phyloP scores from a whole-genome alignment of 2,113 vertebrate species.

The Tachuris rubrigastra region DNA sequence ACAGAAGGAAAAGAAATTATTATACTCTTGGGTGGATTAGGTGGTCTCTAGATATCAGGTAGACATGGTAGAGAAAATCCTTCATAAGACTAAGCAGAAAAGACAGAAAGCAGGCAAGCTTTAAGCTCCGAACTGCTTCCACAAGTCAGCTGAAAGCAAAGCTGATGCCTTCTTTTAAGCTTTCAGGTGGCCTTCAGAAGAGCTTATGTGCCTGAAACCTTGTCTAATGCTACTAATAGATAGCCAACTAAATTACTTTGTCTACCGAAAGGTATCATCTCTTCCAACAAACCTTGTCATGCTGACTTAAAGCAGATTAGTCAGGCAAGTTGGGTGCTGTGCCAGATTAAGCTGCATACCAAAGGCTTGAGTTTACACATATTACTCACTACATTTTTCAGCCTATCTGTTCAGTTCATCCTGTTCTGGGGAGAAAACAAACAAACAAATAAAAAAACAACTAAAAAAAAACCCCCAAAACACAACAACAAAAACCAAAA shows the following conservation, averaged over 20 bases:
- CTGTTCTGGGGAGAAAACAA: background rate
- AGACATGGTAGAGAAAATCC: background rate
- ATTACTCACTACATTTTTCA: conserved; percentile 33
- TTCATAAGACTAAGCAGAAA: background rate
- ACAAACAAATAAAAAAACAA: too few relatives aligned
- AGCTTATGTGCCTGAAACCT: background rate
- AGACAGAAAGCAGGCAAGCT: background rate
- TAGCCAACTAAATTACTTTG: background rate
- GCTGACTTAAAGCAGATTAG: conserved; percentile 51
- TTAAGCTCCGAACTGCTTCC: background rate
- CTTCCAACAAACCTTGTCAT: conserved; percentile 17
- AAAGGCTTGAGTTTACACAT: conserved; percentile 33
- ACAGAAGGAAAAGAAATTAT: background rate
- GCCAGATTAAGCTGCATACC: conserved; percentile 57
- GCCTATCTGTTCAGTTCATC: conserved; percentile 38
- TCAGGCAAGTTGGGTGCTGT: conserved; percentile 33
- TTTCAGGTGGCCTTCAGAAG: background rate
- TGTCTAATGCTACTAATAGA: background rate
- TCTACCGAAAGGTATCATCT: conserved; percentile 18
- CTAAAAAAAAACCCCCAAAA: too few relatives aligned
- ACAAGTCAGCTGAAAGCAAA: background rate
- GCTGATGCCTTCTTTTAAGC: background rate
- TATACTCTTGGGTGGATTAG: background rate
- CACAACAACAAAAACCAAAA: too few relatives aligned
- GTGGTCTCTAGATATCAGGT: background rate